Evolutionary conservation across 2,888 invertebrate genomes (phyloP).

Genomic region (Idaea biselata): DNA sequence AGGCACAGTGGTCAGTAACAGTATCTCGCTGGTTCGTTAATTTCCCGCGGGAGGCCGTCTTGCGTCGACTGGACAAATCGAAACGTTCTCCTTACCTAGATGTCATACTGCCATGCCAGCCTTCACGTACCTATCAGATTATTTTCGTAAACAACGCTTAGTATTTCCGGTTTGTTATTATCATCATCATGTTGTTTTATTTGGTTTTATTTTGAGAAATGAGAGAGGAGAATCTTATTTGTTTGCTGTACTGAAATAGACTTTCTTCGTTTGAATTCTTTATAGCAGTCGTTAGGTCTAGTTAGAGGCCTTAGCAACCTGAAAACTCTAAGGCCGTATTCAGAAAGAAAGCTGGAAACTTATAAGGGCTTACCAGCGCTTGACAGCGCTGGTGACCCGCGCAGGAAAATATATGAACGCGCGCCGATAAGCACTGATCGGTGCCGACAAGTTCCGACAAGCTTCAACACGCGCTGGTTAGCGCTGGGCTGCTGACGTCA

Average conservation of each 20-base stretch:
- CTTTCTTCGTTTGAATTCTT: neutral
- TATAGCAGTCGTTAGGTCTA: no score
- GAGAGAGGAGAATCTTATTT: neutral
- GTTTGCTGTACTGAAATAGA: neutral
- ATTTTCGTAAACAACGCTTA: constrained; percentile 55
- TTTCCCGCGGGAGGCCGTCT: constrained; percentile 69
- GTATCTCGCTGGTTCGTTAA: constrained; percentile 61
- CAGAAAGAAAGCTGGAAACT: no score
- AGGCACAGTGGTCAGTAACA: constrained; percentile 60
- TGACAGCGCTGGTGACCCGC: no score
- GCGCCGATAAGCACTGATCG: no score
- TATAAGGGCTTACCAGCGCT: no score
- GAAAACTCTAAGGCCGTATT: no score
- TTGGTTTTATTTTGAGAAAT: neutral
- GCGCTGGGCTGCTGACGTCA: no score
- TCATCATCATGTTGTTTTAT: constrained; percentile 7
- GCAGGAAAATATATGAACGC: no score
- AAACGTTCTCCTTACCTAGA: constrained; percentile 57
- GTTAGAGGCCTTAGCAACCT: no score
- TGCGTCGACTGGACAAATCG: constrained; percentile 67
- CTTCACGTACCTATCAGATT: constrained; percentile 44
- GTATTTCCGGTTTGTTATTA: neutral
- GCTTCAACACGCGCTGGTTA: no score
- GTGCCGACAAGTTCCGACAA: no score
- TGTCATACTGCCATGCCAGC: constrained; percentile 47